phyloP scores from a whole-genome alignment of 2,797 vertebrate genomes.

The Margarornis squamiger region DNA sequence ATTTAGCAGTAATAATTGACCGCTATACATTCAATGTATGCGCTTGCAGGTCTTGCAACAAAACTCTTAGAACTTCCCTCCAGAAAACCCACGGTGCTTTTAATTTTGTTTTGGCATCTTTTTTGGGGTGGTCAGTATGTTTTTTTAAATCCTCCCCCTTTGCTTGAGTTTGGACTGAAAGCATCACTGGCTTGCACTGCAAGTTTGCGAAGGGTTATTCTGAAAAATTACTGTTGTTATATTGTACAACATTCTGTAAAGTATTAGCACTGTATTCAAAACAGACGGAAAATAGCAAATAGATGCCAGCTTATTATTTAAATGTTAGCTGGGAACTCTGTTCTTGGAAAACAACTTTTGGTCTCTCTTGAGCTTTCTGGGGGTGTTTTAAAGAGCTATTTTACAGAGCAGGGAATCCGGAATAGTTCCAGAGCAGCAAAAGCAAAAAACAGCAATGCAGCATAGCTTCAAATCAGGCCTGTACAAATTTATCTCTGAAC shows the following conservation, averaged over 20 bases:
- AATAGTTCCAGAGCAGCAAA: not conserved
- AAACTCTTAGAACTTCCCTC: not conserved
- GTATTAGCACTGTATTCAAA: slow-evolving; percentile 5
- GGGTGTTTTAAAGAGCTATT: not conserved
- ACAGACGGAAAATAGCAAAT: not conserved
- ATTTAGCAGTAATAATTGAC: not conserved
- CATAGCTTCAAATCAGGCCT: not conserved
- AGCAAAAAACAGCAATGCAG: not conserved
- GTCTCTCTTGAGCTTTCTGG: not conserved
- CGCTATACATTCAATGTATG: not conserved
- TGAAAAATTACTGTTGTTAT: not conserved
- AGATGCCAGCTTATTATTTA: not conserved
- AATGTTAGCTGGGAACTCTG: not conserved
- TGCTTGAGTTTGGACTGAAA: not conserved
- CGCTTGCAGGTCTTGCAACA: not conserved
- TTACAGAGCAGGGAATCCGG: not conserved
- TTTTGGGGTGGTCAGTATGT: rapidly evolving
- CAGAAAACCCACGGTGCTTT: not conserved
- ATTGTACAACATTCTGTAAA: not conserved
- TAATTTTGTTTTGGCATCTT: not conserved
- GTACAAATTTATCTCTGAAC: not conserved
- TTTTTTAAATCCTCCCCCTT: not conserved
- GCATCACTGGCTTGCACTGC: not conserved
- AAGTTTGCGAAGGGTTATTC: not conserved
- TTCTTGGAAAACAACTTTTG: not conserved